Evolutionary conservation across 2,888 invertebrate species (phyloP).

Genomic region (Habroteleia sp.): DNA sequence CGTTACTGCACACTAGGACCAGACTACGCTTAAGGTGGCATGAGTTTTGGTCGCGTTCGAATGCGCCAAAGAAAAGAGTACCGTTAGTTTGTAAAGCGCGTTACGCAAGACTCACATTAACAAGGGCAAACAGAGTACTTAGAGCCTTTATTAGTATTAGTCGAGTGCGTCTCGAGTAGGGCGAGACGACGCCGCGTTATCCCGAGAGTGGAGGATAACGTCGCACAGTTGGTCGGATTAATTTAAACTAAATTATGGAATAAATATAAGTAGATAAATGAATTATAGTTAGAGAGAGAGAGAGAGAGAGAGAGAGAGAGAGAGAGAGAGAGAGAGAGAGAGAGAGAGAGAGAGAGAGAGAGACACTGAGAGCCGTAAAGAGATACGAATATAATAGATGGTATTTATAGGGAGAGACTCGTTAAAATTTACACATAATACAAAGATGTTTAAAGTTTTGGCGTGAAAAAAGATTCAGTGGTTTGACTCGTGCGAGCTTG

Average conservation of each 20-base stretch:
- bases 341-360: too few species aligned
- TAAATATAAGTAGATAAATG: constrained; percentile 31
- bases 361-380: too few species aligned
- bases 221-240: constrained; percentile 60
- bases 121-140: constrained; percentile 60
- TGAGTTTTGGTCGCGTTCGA: constrained; percentile 66
- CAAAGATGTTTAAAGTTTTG: too few species aligned
- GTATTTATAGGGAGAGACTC: too few species aligned
- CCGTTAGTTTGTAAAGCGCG: constrained; percentile 58
- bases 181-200: constrained; percentile 32
- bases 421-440: too few species aligned
- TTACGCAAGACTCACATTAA: constrained; percentile 51
- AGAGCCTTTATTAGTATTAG: constrained; percentile 70
- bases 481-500: too few species aligned
- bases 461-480: too few species aligned
- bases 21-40: constrained; percentile 48
- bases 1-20: constrained; percentile 14
- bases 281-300: constrained; percentile 69
- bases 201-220: constrained; percentile 17
- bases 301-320: too few species aligned
- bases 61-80: constrained; percentile 63
- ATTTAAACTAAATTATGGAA: constrained; percentile 49
- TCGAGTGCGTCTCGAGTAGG: constrained; percentile 41
- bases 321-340: too few species aligned
- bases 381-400: too few species aligned